phyloP scores from a whole-genome alignment of 2,888 invertebrate genomes.

The Archips crataeganus region DNA sequence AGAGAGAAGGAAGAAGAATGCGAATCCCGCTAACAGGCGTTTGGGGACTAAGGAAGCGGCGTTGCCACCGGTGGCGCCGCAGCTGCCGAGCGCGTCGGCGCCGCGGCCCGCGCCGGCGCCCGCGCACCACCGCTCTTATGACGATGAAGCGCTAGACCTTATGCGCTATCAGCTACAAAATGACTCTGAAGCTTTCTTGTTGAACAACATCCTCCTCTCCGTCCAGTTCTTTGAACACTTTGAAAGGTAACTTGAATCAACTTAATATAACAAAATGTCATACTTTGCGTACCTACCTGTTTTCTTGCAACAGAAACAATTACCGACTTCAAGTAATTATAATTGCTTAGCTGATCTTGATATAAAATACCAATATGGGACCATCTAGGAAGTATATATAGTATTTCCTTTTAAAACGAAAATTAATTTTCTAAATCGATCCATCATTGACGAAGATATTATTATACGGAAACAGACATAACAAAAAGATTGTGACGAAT shows the following conservation, averaged over 20 bases:
- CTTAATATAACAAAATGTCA: not conserved
- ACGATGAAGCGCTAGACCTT: slow-evolving; percentile 82
- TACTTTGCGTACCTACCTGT: too few relatives aligned
- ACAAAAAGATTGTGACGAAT: too few relatives aligned
- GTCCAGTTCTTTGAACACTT: slow-evolving; percentile 93
- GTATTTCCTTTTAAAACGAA: too few relatives aligned
- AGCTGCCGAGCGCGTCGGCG: slow-evolving; percentile 52
- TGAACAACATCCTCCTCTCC: slow-evolving; percentile 91
- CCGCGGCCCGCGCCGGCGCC: slow-evolving; percentile 58
- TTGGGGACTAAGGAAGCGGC: slow-evolving; percentile 60
- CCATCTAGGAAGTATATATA: too few relatives aligned
- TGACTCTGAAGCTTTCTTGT: slow-evolving; percentile 89
- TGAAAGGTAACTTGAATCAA: slow-evolving; percentile 85
- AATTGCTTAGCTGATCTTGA: too few relatives aligned
- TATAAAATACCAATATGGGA: too few relatives aligned
- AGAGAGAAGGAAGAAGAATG: slow-evolving; percentile 64
- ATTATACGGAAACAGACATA: too few relatives aligned
- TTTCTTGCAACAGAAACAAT: too few relatives aligned
- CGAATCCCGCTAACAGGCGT: slow-evolving; percentile 62
- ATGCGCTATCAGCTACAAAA: slow-evolving; percentile 86
- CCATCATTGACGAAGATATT: too few relatives aligned
- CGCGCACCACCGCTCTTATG: slow-evolving; percentile 71
- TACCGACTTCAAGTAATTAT: too few relatives aligned
- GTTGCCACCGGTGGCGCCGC: slow-evolving; percentile 51
- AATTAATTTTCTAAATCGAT: too few relatives aligned